Percentiles rank a stretch among this genome's conserved stretches.
Conservation (phyloP, 92 coral and sea anemone genomes). For the Palythoa caribaeorum region DNA sequence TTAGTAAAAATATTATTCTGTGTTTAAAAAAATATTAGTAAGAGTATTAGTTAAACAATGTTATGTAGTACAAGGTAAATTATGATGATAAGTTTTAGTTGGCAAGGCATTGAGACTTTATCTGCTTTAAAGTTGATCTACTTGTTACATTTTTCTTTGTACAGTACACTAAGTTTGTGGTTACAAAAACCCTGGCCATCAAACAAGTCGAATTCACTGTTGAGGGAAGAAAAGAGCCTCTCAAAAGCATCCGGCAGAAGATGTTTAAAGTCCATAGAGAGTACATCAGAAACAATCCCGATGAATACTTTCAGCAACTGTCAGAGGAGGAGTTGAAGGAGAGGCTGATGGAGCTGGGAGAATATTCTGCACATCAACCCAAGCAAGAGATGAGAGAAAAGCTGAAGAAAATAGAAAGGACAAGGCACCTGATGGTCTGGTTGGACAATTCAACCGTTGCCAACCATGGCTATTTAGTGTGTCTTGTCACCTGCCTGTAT, state of each 20-base stretch:
- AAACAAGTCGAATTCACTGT: conserved; percentile 17
- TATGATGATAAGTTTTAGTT: neutral
- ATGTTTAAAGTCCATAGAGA: conserved; percentile 27
- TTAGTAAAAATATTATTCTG: neutral
- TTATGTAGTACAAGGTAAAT: conserved; percentile 1
- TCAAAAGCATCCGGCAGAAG: conserved; percentile 28
- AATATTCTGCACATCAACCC: conserved; percentile 18
- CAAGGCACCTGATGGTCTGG: conserved; percentile 38
- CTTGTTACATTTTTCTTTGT: conserved; percentile 22
- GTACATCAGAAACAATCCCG: conserved; percentile 36
- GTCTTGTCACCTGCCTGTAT: conserved; percentile 52
- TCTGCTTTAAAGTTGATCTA: neutral
- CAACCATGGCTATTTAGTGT: conserved; percentile 63
- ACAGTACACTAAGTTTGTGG: conserved; percentile 38
- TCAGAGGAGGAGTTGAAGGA: conserved; percentile 13
- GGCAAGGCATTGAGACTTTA: neutral
- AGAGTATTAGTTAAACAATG: neutral
- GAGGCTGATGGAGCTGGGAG: conserved; percentile 32
- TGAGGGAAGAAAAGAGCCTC: conserved; percentile 60
- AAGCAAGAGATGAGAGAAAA: conserved; percentile 43
- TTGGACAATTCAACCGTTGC: conserved; percentile 26
- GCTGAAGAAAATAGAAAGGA: conserved; percentile 44
- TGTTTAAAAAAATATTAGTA: neutral
- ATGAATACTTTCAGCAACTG: conserved; percentile 23
- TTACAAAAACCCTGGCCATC: conserved; percentile 13